These are phyloP conservation scores for Drosophila carrolli DNA, from an alignment of 1,140 invertebrate species.

Conservation along the genomic window DNA sequence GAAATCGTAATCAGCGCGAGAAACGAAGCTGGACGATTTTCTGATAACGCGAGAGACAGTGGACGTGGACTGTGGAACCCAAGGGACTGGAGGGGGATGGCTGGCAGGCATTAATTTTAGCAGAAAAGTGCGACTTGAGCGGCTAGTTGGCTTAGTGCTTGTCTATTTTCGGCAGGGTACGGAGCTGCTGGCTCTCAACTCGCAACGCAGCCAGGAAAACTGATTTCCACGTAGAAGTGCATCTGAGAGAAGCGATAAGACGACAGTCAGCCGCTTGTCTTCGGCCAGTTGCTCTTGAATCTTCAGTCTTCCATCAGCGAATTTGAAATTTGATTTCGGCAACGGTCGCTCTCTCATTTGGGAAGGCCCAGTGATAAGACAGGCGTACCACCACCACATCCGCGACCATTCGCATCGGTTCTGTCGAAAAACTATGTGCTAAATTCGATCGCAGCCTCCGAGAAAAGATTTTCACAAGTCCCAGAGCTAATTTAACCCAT, in stretches of 20 bases:
- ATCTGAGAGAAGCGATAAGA: slow-evolving; percentile 33
- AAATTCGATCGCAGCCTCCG: slow-evolving; percentile 7
- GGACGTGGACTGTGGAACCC: slow-evolving; percentile 54
- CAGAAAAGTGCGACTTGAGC: slow-evolving; percentile 71
- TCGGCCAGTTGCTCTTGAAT: slow-evolving; percentile 28
- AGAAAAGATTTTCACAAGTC: slow-evolving; percentile 10
- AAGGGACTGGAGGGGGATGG: slow-evolving; percentile 13
- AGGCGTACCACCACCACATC: slow-evolving; percentile 14
- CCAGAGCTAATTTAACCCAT: slow-evolving; percentile 10
- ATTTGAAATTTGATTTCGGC: slow-evolving; percentile 22
- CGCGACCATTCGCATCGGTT: slow-evolving; percentile 10
- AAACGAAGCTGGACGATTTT: slow-evolving; percentile 45
- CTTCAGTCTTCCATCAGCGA: slow-evolving; percentile 3
- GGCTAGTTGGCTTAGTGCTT: slow-evolving; percentile 64
- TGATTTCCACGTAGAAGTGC: slow-evolving; percentile 42
- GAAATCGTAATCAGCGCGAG: slow-evolving; percentile 43
- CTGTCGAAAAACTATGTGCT: slow-evolving; percentile 39
- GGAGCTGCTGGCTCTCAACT: slow-evolving; percentile 62
- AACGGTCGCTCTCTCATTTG: slow-evolving; percentile 8
- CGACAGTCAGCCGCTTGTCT: slow-evolving; percentile 7
- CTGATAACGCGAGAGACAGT: slow-evolving; percentile 57
- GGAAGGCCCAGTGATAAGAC: slow-evolving; percentile 10
- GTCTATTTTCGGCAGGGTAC: slow-evolving; percentile 78
- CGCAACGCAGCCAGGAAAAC: slow-evolving; percentile 31
- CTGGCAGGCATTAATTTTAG: slow-evolving; percentile 55